Evolutionary conservation across 1,140 invertebrate genomes (phyloP), one percentile per base, ranked within the genome.

Genomic region (Apis laboriosa): DNA sequence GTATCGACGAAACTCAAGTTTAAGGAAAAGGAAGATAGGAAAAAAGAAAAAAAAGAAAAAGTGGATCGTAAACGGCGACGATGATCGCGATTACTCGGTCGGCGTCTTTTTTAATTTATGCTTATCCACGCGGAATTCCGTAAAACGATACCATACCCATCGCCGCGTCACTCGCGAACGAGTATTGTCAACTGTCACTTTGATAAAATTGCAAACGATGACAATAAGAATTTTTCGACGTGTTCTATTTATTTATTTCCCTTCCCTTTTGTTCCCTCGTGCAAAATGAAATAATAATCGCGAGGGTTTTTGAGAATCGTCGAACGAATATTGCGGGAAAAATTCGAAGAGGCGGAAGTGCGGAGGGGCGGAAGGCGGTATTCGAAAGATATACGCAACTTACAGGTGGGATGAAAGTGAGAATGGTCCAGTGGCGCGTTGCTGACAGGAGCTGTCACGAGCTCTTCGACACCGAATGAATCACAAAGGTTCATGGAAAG

Each of bases 401-500:
- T 85, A 88, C 87, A 58, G 51, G 34, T 85, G 11, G 61, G 58
- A 77, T 34, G 76, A 72, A 61, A 68, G 34, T 43, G 66, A 68
- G 53, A 60, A 4, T 49, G 66, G 71, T 53, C 75, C 79, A 56
- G 43, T n/a, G 58, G 43, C 15, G 77, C 56, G 56, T 74, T 43
- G 78, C 64, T 43, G 75, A 55, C 61, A 55, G 70, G 34, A 87
- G 58, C 78, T 85, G 68, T 84, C 84, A 73, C 61, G 58, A 84
- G 80, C 76, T 87, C 63, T 85, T 90, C 76, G 61, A 74, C 80
- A 82, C 71, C 75, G 72, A 79, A 63, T 79, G 28, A 66, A 56
- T 84, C 80, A 86, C 89, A 55, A 89, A 85, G 72, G 71, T 89
- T 89, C 89, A 92, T 88, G 67, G 87, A 90, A 87, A 90, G 79